Evolutionary conservation across 2,797 vertebrate species (phyloP), one percentile per base, ranked within the genome.

Genomic region (Alcedo quadribrachys): DNA sequence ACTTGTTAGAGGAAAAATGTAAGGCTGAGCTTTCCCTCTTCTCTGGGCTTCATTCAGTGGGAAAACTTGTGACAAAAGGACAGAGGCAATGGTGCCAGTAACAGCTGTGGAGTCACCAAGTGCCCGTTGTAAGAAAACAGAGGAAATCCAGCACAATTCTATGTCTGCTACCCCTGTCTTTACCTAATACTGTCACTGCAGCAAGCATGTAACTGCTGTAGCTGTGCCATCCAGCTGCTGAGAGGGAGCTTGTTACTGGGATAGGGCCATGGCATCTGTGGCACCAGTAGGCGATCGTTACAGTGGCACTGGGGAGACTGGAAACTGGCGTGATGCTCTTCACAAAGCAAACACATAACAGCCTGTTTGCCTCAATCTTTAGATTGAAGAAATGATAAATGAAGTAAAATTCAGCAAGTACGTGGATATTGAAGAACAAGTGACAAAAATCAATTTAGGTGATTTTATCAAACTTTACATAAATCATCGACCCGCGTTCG

Each of bases 301-400:
- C 0, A 6, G 45, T 10, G 13, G 13, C 2, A 0, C 4, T 67
- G 40, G 20, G 0, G 7, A 60, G 43, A 2, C n/a, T 0, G 0
- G 37, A 70, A 90, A 67, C 33, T 3, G n/a, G 19, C 24, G 48
- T 7, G 5, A 6, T 27, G 45, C 35, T 77, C 78, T 30, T 35
- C 46, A 55, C 40, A 77, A 83, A 40, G 37, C n/a, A 53, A 46
- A 40, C 0, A 0, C 8, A 5, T 78, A 50, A 90, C 71, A 18
- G 6, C 30, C 37, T 75, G 22, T 60, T 83, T 68, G 66, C 75
- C 66, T 82, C 84, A 48, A 40, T 74, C 53, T 93, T 85, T 87
- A 99, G 99, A 97, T 99, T 76, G 98, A 99, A 89, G 97, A 99
- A 93, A 99, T 99, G 96, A 97, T 98, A 74, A 99, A 99, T 8